These are phyloP conservation scores for Zaprionus camerounensis DNA, from an alignment of 1,140 invertebrate genomes.

Conservation along the genomic window DNA sequence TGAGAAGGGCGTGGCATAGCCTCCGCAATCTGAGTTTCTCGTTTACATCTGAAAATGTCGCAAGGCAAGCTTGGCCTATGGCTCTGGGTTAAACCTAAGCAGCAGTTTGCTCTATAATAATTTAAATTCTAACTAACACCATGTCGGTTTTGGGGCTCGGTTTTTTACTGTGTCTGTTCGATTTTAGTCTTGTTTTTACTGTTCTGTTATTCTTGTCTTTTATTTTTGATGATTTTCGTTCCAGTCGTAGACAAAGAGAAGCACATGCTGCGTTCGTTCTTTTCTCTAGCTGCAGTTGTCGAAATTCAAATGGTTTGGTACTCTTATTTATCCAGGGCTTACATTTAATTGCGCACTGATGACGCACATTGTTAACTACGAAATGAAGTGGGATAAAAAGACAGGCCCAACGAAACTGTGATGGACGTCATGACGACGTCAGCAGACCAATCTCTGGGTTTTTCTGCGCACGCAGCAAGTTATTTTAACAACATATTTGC, in stretches of 20 bases:
- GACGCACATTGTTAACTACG: constrained; percentile 38
- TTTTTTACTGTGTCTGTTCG: constrained; percentile 31
- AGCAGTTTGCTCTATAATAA: constrained; percentile 34
- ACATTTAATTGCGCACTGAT: constrained; percentile 46
- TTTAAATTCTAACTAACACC: constrained; percentile 41
- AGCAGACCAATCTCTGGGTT: not conserved
- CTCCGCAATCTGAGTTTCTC: constrained; percentile 15
- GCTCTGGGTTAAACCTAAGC: constrained; percentile 7
- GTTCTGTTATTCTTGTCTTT: not conserved
- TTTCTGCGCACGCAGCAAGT: not conserved
- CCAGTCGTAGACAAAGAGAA: constrained; percentile 19
- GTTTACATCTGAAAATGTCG: constrained; percentile 51
- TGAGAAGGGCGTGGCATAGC: constrained; percentile 51
- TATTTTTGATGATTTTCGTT: constrained; percentile 40
- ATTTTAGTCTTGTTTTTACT: constrained; percentile 33
- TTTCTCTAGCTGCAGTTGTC: not conserved
- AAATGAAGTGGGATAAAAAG: not conserved
- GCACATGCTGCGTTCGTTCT: not conserved
- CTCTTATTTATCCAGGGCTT: constrained; percentile 18
- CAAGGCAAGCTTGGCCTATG: constrained; percentile 40
- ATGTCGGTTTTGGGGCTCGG: constrained; percentile 4
- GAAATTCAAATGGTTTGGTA: not conserved
- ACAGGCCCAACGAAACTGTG: not conserved
- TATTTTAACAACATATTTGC: not conserved
- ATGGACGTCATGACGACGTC: not conserved